Base-by-base conservation (phyloP, 2,797 vertebrate genomes). In the Antennarius maculatus region DNA sequence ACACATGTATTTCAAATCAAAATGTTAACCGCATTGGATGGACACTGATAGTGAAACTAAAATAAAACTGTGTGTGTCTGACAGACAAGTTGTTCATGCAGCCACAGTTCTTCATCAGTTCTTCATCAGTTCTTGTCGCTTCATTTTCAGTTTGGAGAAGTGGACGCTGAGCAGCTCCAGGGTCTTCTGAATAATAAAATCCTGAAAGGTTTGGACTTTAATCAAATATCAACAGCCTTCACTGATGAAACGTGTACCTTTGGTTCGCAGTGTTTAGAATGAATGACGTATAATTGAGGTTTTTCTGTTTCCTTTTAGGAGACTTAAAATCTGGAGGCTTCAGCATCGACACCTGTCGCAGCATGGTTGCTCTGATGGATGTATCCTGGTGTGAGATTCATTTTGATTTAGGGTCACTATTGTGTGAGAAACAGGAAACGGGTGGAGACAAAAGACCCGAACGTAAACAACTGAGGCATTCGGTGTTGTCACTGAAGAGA, bases 341-440 rank as follows among this genome's bases (percentile, higher is more conserved):
- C 90, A 94, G 86, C 74, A 89, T 94, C 4, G 95, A 97, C 47
- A 92, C 93, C 52, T 96, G 96, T 76, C 92, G 91, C 81, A 91
- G 94, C 82, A 93, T 97, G 76, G 90, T 97, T 51, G 94, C 96
- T 54, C 86, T 97, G 80, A 95, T 95, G 93, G 96, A 96, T 67
- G 95, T 96, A 97, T 97, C 96, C 93, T 95, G 0, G 43, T 16
- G 8, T 41, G 39, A 10, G 9, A 34, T 2, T 8, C 31, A 34
- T 34, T 34, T 6, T 5, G 31, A 34, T 34, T 34, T 8, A 8
- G 31, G 5, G 31, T 34, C 31, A 34, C 31, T 6, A 34, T 34
- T 34, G 31, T 34, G 31, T 34, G 8, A 34, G 31, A 34, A 8
- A 34, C 3, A 34, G 31, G 31, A 8, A 34, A 34, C 3, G 8